Base-by-base conservation (phyloP, 2,113 vertebrate genomes). In the Chlorodrepanis virens region DNA sequence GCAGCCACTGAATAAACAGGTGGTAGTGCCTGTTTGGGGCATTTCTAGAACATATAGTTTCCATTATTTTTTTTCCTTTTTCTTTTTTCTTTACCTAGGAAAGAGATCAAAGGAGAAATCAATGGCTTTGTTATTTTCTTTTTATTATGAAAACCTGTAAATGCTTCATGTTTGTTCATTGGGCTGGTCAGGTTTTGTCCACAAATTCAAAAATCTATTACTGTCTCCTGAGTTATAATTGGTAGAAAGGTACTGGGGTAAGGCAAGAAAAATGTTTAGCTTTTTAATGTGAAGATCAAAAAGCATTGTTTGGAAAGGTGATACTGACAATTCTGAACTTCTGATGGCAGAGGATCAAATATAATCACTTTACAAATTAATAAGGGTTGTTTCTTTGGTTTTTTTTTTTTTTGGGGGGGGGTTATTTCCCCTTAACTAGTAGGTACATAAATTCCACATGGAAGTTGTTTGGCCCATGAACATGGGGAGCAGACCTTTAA, bases 41-140 rank as follows among this genome's bases (percentile, higher is more conserved):
- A 29, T 71, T 74, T 42, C 3, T 1, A n/a, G 52, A 71, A 61
- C 11, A 27, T 19, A 21, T 1, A 11, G 6, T 53, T 88, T 70
- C 2, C 2, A 9, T 52, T 45, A 0, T 10, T 31, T n/a, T 31
- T 1, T 27, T 57, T 21, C 25, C n/a, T 31, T 42, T 42, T 42
- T 42, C 14, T 42, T 14, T 47, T 29, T 10, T 0, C 8, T 65
- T 31, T 1, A 29, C 5, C 16, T 72, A 15, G n/a, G 11, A 45
- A 87, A 72, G 10, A 78, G 18, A 8, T 6, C 10, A 54, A 63
- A 21, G 17, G 17, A 76, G 22, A 86, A 85, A 72, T 33, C 2
- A 4, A 22, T 49, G 21, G 2, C 7, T 72, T 68, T 64, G 2
- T 50, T 77, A 28, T 69, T 79, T 77, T 31, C 5, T 33, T 65